Conservation (phyloP, 2,888 invertebrate genomes). For the Bibio marci region DNA sequence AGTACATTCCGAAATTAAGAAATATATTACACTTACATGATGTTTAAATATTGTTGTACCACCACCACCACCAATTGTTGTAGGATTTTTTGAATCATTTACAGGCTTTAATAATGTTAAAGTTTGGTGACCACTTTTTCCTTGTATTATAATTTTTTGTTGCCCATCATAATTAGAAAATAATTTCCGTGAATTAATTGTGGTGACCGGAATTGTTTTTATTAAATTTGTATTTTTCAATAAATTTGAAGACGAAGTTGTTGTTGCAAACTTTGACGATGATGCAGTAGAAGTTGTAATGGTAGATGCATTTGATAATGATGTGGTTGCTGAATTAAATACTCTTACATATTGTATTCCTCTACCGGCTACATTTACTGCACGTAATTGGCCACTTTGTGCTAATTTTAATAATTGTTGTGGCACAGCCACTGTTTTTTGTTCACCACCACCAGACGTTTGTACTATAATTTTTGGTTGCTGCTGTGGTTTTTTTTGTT, state of each 20-base stretch:
- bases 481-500: background rate
- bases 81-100: too few species aligned
- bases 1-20: too few species aligned
- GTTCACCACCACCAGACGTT: background rate
- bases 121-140: too few species aligned
- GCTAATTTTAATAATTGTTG: slow-evolving; percentile 1
- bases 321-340: slow-evolving; percentile 31
- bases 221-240: too few species aligned
- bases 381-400: background rate
- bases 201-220: background rate
- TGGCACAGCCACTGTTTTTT: background rate
- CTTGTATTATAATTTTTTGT: background rate
- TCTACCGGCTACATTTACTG: slow-evolving; percentile 15
- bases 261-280: too few species aligned
- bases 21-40: background rate
- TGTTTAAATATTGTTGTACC: background rate
- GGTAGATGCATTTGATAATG: slow-evolving; percentile 12
- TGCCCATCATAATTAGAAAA: too few species aligned
- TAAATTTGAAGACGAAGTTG: too few species aligned
- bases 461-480: slow-evolving; percentile 1
- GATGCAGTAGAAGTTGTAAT: background rate
- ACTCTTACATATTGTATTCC: slow-evolving; percentile 50
- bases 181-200: too few species aligned
- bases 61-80: too few species aligned
- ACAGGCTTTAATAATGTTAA: too few species aligned